Conservation (phyloP, 2,888 invertebrate genomes). For the Lutraria lutraria region DNA sequence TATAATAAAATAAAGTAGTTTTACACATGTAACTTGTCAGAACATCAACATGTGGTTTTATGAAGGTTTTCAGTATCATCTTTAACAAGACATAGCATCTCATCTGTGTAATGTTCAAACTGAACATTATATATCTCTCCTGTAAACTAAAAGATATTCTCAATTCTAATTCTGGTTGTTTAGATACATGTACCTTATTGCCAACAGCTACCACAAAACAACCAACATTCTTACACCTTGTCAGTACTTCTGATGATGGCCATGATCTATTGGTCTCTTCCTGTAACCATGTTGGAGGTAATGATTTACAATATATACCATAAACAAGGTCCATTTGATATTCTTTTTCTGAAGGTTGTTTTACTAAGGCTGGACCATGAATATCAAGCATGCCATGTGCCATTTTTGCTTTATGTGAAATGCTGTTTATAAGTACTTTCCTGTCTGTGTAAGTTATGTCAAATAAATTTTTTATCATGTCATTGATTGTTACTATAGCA, state of each 20-base stretch:
- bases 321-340: background rate
- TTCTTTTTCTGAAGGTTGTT: background rate
- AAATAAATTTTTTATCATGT: no score
- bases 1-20: background rate
- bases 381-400: background rate
- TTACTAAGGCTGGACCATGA: conserved; percentile 1
- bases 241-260: no score
- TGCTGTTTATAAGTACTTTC: background rate
- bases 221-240: background rate
- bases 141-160: no score
- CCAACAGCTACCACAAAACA: conserved; percentile 22
- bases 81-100: background rate
- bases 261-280: no score
- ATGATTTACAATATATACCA: background rate
- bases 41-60: background rate
- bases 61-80: conserved; percentile 8
- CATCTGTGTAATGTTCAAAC: background rate
- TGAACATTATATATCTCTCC: no score
- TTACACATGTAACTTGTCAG: conserved; percentile 27
- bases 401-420: background rate
- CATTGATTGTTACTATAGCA: no score
- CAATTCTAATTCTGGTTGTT: background rate
- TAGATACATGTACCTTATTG: background rate
- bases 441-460: no score
- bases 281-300: background rate